These are phyloP conservation scores for Choloepus hoffmanni DNA, from an alignment of 2,113 vertebrate genomes.

Conservation along the genomic window DNA sequence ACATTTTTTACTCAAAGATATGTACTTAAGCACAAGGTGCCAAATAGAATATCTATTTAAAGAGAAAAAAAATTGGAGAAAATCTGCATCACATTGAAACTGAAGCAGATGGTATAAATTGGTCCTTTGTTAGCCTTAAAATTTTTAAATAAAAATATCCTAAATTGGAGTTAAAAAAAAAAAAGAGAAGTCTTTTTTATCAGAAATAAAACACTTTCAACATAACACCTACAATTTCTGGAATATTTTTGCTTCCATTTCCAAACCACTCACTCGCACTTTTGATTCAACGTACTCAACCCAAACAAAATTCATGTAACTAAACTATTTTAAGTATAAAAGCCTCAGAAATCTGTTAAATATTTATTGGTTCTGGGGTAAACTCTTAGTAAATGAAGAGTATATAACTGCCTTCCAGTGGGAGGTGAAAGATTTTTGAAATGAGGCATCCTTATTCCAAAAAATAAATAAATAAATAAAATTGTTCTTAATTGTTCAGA, in stretches of 20 bases:
- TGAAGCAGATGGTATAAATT: slow-evolving; percentile 78
- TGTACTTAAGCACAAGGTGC: slow-evolving; percentile 66
- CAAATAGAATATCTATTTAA: slow-evolving; percentile 73
- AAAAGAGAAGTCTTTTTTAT: slow-evolving; percentile 29
- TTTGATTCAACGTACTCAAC: slow-evolving; percentile 45
- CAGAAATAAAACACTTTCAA: slow-evolving; percentile 63
- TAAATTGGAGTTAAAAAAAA: slow-evolving; percentile 58
- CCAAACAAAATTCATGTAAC: slow-evolving; percentile 59
- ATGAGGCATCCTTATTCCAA: background rate
- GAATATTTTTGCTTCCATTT: slow-evolving; percentile 46
- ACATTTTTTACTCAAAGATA: slow-evolving; percentile 64
- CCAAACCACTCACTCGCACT: background rate
- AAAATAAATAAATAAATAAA: background rate
- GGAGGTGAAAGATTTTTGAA: background rate
- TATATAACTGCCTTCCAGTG: background rate
- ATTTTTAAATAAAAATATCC: slow-evolving; percentile 70
- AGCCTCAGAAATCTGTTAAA: slow-evolving; percentile 41
- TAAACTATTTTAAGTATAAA: slow-evolving; percentile 56
- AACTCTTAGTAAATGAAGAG: slow-evolving; percentile 30
- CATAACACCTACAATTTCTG: slow-evolving; percentile 64
- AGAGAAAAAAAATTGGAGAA: slow-evolving; percentile 52
- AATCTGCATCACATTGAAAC: slow-evolving; percentile 63
- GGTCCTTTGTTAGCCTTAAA: slow-evolving; percentile 77
- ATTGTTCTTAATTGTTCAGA: background rate
- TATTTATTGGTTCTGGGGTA: slow-evolving; percentile 61